These are phyloP conservation scores for Macrotrachela quadricornifera DNA, from an alignment of 1,140 invertebrate genomes.

Conservation along the genomic window DNA sequence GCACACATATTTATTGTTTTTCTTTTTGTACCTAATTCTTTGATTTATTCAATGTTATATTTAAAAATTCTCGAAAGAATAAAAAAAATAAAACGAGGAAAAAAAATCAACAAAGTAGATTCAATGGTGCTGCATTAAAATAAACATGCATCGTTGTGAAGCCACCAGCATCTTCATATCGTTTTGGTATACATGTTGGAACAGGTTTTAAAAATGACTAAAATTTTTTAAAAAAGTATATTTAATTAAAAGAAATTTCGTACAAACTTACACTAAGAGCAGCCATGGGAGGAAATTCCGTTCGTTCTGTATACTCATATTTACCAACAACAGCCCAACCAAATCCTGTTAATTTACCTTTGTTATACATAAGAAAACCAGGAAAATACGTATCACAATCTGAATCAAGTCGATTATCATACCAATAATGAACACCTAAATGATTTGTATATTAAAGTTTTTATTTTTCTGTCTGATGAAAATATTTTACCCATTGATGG, in stretches of 20 bases:
- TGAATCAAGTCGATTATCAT: conserved; percentile 12
- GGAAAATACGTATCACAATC: conserved; percentile 17
- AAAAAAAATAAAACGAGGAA: too few relatives aligned
- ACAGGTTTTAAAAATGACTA: conserved; percentile 10
- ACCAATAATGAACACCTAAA: conserved; percentile 20
- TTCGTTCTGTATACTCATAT: too few relatives aligned
- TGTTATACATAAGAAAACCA: conserved; percentile 21
- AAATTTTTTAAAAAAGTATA: too few relatives aligned
- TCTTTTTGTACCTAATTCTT: too few relatives aligned
- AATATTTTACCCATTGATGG: conserved; percentile 22
- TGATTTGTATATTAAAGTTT: neutral
- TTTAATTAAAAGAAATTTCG: too few relatives aligned
- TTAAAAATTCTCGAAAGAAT: too few relatives aligned
- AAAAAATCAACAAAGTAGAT: too few relatives aligned
- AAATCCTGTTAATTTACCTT: conserved; percentile 20
- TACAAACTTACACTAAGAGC: too few relatives aligned
- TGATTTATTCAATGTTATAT: too few relatives aligned
- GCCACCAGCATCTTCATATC: neutral
- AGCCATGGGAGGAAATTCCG: too few relatives aligned
- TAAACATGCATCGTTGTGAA: conserved; percentile 14
- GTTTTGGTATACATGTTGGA: conserved; percentile 10
- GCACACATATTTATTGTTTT: too few relatives aligned
- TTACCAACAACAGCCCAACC: conserved; percentile 15
- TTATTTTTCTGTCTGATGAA: neutral
- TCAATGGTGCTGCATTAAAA: neutral